Base-by-base conservation (phyloP, 2,113 vertebrate species). In the Camelus dromedarius region DNA sequence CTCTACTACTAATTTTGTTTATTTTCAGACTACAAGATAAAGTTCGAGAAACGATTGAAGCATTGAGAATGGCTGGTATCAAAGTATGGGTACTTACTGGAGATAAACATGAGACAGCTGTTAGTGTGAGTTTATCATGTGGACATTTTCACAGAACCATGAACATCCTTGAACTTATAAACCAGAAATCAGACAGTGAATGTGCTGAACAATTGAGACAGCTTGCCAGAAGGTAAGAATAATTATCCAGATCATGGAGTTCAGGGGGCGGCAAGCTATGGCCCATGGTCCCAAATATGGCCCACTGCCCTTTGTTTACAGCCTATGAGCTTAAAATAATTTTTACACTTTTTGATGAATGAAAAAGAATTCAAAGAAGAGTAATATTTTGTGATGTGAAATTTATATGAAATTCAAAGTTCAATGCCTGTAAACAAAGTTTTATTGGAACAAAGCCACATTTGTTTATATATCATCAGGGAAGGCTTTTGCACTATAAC, bases 1-100 rank as follows among this genome's bases (percentile, higher is more conserved):
- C 13, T 92, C 20, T 81, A 26, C 26, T 91, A 24, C 11, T 19
- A 67, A 8, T 85, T 89, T 86, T 94, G n/a, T 93, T 97, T 95
- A 12, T 96, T 98, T 98, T 90, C 92, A 99, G 99, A 82, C 98
- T 99, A 73, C 99, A 99, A 97, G 99, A 99, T 83, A 99, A 99
- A 98, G 99, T 99, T 85, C 99, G 99, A 98, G 99, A 99, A 98
- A 99, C 99, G 4, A 99, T 99, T 77, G 99, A 99, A 98, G 99
- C 99, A 1, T 98, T 99, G 89, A 99, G 99, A 30, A 96, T 99
- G 98, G 99, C 99, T 67, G 99, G 99, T 73, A 99, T 99, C 98
- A 99, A 99, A 98, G 99, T 99, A 28, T 99, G 99, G 99, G 99
- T 99, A 84, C 99, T 99, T 96, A 99, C 99, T 3, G 99, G 99